These are phyloP conservation scores for Trogon melanurus DNA, from an alignment of 2,113 vertebrate species.

Conservation along the genomic window DNA sequence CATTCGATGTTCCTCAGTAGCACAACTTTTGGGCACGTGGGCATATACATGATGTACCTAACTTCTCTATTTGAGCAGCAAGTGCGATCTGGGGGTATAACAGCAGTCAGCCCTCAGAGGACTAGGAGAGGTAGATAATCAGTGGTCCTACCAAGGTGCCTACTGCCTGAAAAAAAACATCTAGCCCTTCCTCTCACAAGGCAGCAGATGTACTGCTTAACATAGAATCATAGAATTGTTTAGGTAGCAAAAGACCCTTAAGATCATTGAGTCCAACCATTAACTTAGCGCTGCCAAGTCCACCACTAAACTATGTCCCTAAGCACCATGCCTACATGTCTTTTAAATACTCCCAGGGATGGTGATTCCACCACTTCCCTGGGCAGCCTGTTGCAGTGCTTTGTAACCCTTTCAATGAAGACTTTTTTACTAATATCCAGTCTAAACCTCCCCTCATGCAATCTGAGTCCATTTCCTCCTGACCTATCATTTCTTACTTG, in stretches of 20 bases:
- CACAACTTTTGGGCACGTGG: too few species aligned
- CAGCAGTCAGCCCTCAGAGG: too few species aligned
- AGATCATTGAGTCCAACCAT: accelerated
- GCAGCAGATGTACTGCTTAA: not conserved
- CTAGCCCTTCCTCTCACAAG: not conserved
- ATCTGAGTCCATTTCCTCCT: not conserved
- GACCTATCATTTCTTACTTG: not conserved
- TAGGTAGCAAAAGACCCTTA: not conserved
- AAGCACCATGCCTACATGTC: accelerated
- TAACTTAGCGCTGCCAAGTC: not conserved
- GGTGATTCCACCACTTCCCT: not conserved
- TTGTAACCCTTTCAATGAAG: not conserved
- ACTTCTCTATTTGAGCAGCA: too few species aligned
- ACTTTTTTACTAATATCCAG: not conserved
- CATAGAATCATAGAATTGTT: not conserved
- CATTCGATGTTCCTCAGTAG: too few species aligned
- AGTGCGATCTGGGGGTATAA: not conserved
- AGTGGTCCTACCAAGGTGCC: not conserved
- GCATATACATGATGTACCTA: too few species aligned
- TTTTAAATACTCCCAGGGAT: not conserved
- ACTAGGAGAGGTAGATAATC: not conserved
- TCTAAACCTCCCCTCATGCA: not conserved
- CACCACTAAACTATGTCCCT: not conserved
- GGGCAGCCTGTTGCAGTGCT: not conserved
- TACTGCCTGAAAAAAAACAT: not conserved